Conservation (phyloP, 92 coral and sea anemone genomes). For the Parazoanthus darwini region DNA sequence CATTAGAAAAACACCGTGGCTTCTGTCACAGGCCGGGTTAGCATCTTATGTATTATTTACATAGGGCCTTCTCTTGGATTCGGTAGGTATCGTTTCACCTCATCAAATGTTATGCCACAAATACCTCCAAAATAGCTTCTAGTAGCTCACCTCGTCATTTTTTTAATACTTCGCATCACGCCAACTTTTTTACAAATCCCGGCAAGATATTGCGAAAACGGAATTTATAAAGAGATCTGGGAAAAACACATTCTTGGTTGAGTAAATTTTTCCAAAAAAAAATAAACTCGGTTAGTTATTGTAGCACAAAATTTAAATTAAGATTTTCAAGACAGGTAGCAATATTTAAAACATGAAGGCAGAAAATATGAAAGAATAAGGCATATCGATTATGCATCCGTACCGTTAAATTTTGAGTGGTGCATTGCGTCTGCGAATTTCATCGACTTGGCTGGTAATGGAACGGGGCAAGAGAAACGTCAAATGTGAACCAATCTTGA, state of each 20-base stretch:
- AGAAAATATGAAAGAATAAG: neutral
- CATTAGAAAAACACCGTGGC: constrained; percentile 58
- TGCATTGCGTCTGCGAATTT: constrained; percentile 83
- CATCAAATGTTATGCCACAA: constrained; percentile 43
- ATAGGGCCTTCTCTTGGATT: constrained; percentile 61
- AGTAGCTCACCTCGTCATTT: neutral
- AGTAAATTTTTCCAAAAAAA: neutral
- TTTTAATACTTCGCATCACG: constrained; percentile 5
- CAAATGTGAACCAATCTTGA: constrained; percentile 21
- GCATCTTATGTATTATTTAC: constrained; percentile 77
- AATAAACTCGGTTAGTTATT: constrained; percentile 7
- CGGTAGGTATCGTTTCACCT: constrained; percentile 38
- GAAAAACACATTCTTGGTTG: neutral
- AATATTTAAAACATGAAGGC: constrained; percentile 33
- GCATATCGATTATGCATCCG: constrained; percentile 2
- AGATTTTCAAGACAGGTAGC: constrained; percentile 18
- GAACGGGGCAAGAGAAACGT: neutral
- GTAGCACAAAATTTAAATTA: constrained; percentile 21
- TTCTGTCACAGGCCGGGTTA: constrained; percentile 56
- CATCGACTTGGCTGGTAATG: constrained; percentile 58
- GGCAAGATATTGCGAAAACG: constrained; percentile 20
- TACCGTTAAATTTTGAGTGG: constrained; percentile 86
- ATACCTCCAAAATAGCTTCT: constrained; percentile 25
- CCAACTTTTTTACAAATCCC: constrained; percentile 39
- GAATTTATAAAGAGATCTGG: neutral